Percentiles rank a stretch among this genome's conserved stretches.
Conservation (phyloP, 2,797 vertebrate genomes). For the Gorsachius magnificus region DNA sequence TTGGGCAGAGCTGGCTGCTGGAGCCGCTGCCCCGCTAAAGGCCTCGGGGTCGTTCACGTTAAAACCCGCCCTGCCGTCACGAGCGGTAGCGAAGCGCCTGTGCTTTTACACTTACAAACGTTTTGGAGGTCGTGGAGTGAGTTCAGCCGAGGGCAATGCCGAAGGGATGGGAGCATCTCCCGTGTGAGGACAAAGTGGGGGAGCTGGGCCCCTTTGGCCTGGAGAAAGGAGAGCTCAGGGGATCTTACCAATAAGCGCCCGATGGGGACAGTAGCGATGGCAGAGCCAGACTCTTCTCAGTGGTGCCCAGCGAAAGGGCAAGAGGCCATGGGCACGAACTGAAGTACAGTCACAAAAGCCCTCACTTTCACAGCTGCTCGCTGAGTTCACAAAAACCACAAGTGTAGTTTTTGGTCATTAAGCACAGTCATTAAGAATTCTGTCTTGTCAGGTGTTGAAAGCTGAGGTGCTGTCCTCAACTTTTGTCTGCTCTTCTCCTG, state of each 20-base stretch:
- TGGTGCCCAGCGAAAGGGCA: no score
- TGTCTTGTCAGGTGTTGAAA: background rate
- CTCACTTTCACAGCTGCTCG: background rate
- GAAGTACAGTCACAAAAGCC: background rate
- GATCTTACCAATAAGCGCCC: background rate
- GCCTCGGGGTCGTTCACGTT: background rate
- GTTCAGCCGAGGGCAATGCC: background rate
- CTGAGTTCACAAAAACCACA: background rate
- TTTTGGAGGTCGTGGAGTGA: background rate
- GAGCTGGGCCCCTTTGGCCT: background rate
- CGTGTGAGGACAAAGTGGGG: background rate
- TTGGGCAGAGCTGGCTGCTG: background rate
- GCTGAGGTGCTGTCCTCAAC: background rate
- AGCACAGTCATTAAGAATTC: background rate
- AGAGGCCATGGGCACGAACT: background rate
- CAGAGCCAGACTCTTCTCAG: background rate
- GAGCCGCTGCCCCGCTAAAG: background rate
- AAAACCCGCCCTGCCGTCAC: no score
- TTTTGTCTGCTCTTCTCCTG: background rate
- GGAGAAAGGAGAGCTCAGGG: background rate
- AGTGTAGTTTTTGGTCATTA: background rate
- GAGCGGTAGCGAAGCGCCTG: background rate
- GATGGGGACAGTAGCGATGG: background rate
- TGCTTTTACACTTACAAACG: background rate
- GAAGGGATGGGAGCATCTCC: background rate